Conservation (phyloP, 2,797 vertebrate genomes). For the Avahi laniger region DNA sequence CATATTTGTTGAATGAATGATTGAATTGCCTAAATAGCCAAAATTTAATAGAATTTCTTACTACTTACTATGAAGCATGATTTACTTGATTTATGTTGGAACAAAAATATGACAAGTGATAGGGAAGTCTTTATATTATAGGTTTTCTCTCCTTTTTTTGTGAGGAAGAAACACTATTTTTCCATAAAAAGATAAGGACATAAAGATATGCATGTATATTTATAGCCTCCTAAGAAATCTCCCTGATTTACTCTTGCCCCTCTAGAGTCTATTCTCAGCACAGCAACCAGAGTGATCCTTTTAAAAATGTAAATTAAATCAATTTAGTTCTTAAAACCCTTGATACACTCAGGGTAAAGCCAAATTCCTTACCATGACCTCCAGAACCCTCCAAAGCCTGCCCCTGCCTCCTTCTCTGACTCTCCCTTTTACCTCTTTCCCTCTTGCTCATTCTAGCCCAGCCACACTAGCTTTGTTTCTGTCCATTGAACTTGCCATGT, state of each 20-base stretch:
- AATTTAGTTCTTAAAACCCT: slow-evolving; percentile 25
- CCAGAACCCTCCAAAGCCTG: background rate
- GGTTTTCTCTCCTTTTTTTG: background rate
- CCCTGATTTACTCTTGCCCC: background rate
- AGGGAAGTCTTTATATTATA: background rate
- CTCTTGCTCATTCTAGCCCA: background rate
- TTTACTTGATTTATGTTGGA: background rate
- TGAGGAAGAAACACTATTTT: background rate
- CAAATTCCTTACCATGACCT: background rate
- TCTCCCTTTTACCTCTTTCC: background rate
- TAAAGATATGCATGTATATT: slow-evolving; percentile 10
- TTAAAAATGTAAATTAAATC: background rate
- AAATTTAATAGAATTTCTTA: background rate
- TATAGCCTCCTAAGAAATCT: background rate
- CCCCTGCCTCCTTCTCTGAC: background rate
- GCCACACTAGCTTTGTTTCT: background rate
- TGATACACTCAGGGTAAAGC: background rate
- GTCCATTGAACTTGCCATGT: background rate
- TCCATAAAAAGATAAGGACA: background rate
- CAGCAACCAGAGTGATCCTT: background rate
- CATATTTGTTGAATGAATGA: slow-evolving; percentile 1
- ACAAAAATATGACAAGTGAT: background rate
- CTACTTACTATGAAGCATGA: background rate
- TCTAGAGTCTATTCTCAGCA: slow-evolving; percentile 23
- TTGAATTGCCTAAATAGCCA: background rate